Evolutionary conservation across 2,888 invertebrate species (phyloP).

Genomic region (Dryomyza anilis): DNA sequence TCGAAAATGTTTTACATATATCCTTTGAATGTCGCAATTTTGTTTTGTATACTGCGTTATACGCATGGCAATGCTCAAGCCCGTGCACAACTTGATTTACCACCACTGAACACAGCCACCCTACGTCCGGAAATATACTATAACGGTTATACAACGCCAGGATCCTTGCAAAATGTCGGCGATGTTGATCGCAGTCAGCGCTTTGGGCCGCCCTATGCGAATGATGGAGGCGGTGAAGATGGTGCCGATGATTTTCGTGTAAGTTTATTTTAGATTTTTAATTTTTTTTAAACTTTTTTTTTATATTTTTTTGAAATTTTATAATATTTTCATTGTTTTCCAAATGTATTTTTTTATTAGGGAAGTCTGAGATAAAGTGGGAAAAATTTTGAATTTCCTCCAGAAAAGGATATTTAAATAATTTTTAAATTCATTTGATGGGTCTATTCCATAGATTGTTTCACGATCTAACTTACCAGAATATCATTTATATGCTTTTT

Average conservation of each 20-base stretch:
- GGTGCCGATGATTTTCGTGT: constrained; percentile 57
- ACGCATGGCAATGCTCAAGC: constrained; percentile 30
- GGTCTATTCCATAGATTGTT: too few relatives aligned
- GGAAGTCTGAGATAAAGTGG: too few relatives aligned
- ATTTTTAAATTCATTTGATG: too few relatives aligned
- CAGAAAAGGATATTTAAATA: too few relatives aligned
- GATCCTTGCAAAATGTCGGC: constrained; percentile 43
- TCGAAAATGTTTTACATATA: background rate
- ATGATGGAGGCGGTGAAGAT: constrained; percentile 49
- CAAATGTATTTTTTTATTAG: too few relatives aligned
- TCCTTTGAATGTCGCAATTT: background rate
- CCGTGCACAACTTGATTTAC: constrained; percentile 65
- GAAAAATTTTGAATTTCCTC: too few relatives aligned
- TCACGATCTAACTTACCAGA: too few relatives aligned
- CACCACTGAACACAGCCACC: constrained; percentile 61
- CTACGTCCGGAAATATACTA: constrained; percentile 51
- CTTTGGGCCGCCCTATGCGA: constrained; percentile 57
- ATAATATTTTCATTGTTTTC: too few relatives aligned
- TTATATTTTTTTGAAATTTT: too few relatives aligned
- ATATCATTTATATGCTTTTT: too few relatives aligned
- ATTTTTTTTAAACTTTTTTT: too few relatives aligned
- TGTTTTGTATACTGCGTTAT: background rate
- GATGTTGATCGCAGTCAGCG: constrained; percentile 57
- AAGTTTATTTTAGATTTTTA: too few relatives aligned
- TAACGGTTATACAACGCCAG: constrained; percentile 53